These are phyloP conservation scores for Scolopax bukidnonensis DNA, from an alignment of 2,797 vertebrate species.

Conservation along the genomic window DNA sequence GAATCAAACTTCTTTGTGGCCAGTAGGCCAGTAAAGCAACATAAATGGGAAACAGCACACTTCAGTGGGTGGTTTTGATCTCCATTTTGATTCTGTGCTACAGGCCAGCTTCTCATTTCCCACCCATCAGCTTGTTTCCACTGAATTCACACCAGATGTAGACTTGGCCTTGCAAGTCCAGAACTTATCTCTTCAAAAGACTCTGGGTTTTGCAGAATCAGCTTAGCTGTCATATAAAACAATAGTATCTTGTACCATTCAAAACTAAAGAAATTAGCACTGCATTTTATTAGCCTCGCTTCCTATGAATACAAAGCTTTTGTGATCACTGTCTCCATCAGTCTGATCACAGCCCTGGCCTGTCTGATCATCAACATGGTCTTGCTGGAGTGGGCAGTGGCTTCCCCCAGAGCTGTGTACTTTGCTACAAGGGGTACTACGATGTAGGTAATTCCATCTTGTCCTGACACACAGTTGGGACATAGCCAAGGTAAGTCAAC, in stretches of 20 bases:
- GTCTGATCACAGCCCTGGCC: not conserved
- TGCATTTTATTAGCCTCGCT: not conserved
- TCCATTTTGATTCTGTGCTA: not conserved
- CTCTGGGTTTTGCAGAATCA: not conserved
- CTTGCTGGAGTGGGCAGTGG: not conserved
- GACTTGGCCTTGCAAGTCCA: not conserved
- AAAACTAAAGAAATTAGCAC: not conserved
- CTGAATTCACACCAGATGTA: slow-evolving; percentile 1
- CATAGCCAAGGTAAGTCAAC: not conserved
- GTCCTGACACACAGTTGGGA: not conserved
- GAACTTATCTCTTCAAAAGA: slow-evolving; percentile 1
- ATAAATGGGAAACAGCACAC: not conserved
- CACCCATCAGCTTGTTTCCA: not conserved
- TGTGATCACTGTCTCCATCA: not conserved
- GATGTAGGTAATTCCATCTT: not conserved
- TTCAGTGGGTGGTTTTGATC: not conserved
- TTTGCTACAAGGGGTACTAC: not conserved
- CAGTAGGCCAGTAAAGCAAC: not conserved
- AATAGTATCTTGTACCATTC: not conserved
- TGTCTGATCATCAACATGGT: not conserved
- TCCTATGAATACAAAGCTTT: not conserved
- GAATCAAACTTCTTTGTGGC: not conserved
- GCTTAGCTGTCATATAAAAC: not conserved
- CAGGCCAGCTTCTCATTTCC: not conserved
- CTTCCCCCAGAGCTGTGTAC: not conserved